Evolutionary conservation across 2,113 vertebrate species (phyloP).

Genomic region (Pseudorasbora parva): DNA sequence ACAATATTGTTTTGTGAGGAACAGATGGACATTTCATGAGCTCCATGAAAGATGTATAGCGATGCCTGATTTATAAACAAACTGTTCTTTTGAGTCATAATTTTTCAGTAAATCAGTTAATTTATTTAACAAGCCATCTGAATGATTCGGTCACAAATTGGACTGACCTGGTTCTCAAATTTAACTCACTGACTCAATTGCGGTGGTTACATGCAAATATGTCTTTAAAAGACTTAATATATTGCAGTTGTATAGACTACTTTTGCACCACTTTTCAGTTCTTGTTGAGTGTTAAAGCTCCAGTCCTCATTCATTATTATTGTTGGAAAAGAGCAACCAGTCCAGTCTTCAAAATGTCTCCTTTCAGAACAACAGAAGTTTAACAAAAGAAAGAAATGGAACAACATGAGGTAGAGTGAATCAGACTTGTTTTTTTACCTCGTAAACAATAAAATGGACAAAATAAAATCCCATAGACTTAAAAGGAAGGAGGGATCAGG

Average conservation of each 20-base stretch:
- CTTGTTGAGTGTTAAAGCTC: neutral
- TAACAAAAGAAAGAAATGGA: neutral
- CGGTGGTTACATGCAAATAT: too few relatives aligned
- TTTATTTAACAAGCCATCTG: too few relatives aligned
- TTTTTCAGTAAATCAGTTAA: too few relatives aligned
- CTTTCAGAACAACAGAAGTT: neutral
- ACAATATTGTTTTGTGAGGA: too few relatives aligned
- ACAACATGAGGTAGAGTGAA: neutral
- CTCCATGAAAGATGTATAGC: neutral
- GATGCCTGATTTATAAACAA: neutral
- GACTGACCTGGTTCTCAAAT: too few relatives aligned
- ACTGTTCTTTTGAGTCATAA: neutral
- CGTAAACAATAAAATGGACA: neutral
- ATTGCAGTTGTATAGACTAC: neutral
- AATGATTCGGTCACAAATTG: too few relatives aligned
- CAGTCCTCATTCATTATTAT: neutral
- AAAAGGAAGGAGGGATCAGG: neutral
- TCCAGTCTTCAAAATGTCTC: neutral
- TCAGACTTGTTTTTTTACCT: neutral
- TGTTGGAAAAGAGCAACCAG: neutral
- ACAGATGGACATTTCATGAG: too few relatives aligned
- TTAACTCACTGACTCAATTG: too few relatives aligned
- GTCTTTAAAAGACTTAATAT: neutral
- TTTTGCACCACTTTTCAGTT: neutral
- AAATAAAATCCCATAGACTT: neutral